Conservation (phyloP, 2,113 vertebrate species). For the Uropsilus gracilis region DNA sequence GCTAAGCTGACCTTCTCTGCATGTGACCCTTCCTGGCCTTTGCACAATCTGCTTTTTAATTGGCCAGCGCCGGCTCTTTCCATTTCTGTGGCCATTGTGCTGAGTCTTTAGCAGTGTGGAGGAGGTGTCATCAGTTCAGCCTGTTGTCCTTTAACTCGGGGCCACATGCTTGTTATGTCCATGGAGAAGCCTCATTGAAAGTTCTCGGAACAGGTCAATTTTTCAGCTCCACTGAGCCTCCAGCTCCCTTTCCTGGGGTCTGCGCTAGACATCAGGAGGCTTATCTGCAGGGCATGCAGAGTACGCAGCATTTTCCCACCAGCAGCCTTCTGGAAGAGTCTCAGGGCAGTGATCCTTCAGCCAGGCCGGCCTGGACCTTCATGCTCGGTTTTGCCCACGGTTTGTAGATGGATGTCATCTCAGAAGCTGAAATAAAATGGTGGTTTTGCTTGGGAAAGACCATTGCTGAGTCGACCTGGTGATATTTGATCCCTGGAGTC, state of each 20-base stretch:
- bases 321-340: neutral
- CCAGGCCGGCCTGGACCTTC: neutral
- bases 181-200: neutral
- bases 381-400: neutral
- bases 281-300: neutral
- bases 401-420: conserved; percentile 2
- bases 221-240: conserved; percentile 29
- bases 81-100: conserved; percentile 55
- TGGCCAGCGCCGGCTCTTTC: conserved; percentile 29
- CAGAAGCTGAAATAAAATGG: conserved; percentile 47
- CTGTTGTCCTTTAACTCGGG: conserved; percentile 61
- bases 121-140: conserved; percentile 57
- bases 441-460: conserved; percentile 41
- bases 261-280: neutral
- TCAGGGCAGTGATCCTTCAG: neutral
- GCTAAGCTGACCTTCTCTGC: conserved; percentile 48
- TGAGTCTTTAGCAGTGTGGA: conserved; percentile 37
- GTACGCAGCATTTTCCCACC: neutral
- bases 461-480: conserved; percentile 2
- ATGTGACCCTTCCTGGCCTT: conserved; percentile 55
- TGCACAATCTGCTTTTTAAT: conserved; percentile 61
- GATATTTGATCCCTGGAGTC: conserved; percentile 17
- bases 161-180: neutral
- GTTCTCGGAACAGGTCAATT: conserved; percentile 55
- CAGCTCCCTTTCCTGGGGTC: neutral